These are phyloP conservation scores for Morpho deidamia DNA, from an alignment of 2,888 invertebrate species.

Conservation along the genomic window DNA sequence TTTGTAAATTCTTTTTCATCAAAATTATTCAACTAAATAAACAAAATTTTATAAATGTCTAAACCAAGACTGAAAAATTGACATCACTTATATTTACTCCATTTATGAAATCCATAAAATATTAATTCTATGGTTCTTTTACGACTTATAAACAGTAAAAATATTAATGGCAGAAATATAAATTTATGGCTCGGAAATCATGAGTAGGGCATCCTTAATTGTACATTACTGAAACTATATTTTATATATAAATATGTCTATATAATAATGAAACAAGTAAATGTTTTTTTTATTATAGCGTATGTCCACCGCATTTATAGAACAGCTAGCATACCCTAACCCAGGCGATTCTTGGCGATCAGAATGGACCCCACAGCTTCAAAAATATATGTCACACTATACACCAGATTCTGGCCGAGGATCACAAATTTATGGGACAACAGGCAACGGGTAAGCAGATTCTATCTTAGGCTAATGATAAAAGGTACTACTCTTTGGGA, in stretches of 20 bases:
- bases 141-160: neutral
- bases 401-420: conserved; percentile 73
- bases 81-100: neutral
- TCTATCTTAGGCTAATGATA: neutral
- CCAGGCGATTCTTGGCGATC: conserved; percentile 75
- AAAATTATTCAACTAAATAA: no score
- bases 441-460: conserved; percentile 54
- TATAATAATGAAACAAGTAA: neutral
- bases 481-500: no score
- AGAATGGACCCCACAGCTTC: conserved; percentile 74
- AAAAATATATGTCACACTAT: conserved; percentile 74
- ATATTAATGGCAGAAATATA: neutral
- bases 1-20: no score
- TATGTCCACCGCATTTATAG: conserved; percentile 72
- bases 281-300: conserved; percentile 42
- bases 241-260: no score
- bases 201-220: neutral
- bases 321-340: conserved; percentile 69
- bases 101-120: conserved; percentile 1
- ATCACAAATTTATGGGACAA: conserved; percentile 66
- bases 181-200: conserved; percentile 1
- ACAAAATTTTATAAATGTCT: no score
- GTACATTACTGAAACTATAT: no score
- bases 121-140: conserved; percentile 2
- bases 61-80: no score